Percentiles rank a stretch among this genome's conserved stretches.
These are phyloP conservation scores for Marcusenius ussheri DNA, from an alignment of 2,113 vertebrate genomes.

Conservation along the genomic window DNA sequence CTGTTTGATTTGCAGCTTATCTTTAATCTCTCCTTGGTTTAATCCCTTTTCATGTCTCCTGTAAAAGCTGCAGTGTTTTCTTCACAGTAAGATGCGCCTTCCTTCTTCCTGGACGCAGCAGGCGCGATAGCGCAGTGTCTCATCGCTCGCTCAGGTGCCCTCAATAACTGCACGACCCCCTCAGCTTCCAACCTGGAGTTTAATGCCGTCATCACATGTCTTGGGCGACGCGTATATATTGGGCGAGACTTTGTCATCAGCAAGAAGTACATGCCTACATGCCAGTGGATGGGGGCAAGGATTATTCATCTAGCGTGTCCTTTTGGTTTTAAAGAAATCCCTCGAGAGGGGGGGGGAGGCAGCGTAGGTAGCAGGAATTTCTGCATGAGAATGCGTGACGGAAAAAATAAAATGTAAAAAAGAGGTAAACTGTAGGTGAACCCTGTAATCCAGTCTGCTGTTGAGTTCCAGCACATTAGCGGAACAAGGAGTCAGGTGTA, in stretches of 20 bases:
- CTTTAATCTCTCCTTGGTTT: slow-evolving; percentile 42
- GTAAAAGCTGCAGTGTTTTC: slow-evolving; percentile 26
- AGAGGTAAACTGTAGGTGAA: not conserved
- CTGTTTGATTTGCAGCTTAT: slow-evolving; percentile 27
- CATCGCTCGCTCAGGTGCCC: slow-evolving; percentile 16
- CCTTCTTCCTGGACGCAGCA: slow-evolving; percentile 33
- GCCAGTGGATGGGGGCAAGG: not conserved
- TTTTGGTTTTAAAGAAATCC: slow-evolving; percentile 27
- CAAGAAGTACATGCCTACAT: not conserved
- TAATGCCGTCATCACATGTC: slow-evolving; percentile 33
- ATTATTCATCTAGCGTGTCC: slow-evolving; percentile 26
- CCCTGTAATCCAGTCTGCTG: slow-evolving; percentile 7
- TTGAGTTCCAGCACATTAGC: slow-evolving; percentile 6
- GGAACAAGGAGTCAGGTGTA: slow-evolving; percentile 12
- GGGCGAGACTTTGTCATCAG: slow-evolving; percentile 24
- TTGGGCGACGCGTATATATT: slow-evolving; percentile 29
- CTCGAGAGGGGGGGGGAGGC: not conserved
- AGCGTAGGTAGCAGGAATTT: not conserved
- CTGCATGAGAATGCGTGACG: slow-evolving; percentile 14
- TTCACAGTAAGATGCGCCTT: slow-evolving; percentile 33
- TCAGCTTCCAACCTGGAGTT: slow-evolving; percentile 29
- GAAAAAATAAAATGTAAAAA: not conserved
- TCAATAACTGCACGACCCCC: slow-evolving; percentile 14
- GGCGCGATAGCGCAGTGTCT: slow-evolving; percentile 15
- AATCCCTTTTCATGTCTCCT: slow-evolving; percentile 30